Base-by-base conservation (phyloP, 2,113 vertebrate genomes). In the Podarcis muralis region DNA sequence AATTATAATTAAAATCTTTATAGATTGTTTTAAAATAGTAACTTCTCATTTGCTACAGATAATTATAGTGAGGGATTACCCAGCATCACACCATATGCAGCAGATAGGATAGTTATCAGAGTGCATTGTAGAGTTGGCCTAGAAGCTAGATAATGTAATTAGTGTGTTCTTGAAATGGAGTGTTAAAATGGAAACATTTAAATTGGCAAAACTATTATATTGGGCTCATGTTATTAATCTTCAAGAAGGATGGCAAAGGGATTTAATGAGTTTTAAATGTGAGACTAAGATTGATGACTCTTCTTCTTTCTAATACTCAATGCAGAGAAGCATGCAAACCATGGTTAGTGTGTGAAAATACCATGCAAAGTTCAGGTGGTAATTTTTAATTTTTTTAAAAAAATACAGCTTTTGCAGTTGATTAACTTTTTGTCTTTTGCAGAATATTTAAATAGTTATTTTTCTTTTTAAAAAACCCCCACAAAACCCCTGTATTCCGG, bases 191-290 rank as follows among this genome's bases (percentile, higher is more conserved):
- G 69, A 91, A 96, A 88, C 66, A 92, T 94, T 96, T 94, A 94
- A 93, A 94, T 84, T 91, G 68, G 30, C 90, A 91, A 96, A 94
- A 92, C 66, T 43, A 83, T 93, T 95, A 72, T 16, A 30, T 84
- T 94, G 71, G 13, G 8, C 0, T 92, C 91, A 75, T 92, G 87
- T 12, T 91, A 92, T 96, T 95, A 94, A 95, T 96, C 93, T 92
- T 91, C 35, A 35, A 90, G 86, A 91, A 27, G 87, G 90, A 94
- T 83, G 15, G 75, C 93, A 92, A 88, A 94, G 65, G 72, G 78
- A 77, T 94, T 95, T 95, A 94, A 96, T 94, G 68, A 94, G 89
- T 90, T 96, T 93, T 94, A 94, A 94, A 94, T 91, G 27, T 57
- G 88, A 32, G 57, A 71, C 86, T 91, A 88, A 94, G 92, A 90